Percentiles rank a stretch among this genome's conserved stretches.
These are phyloP conservation scores for Pteria penguin DNA, from an alignment of 2,888 invertebrate genomes.

Conservation along the genomic window DNA sequence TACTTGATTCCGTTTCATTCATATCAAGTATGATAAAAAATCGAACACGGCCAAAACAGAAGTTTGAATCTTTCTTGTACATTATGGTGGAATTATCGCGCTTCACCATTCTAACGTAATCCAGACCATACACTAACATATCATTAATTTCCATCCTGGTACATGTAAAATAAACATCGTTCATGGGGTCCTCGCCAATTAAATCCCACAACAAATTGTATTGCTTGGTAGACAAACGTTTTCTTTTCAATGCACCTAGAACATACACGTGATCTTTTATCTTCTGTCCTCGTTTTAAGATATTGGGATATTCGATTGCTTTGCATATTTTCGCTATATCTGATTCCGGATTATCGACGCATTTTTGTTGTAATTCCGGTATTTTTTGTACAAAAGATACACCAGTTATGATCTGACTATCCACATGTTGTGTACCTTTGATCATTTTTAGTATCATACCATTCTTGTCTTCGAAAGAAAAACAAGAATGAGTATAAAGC, in stretches of 20 bases:
- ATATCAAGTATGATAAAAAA: constrained; percentile 11
- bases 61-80: background rate
- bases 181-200: constrained; percentile 26
- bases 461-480: constrained; percentile 52
- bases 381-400: constrained; percentile 49
- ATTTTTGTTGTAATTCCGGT: constrained; percentile 46
- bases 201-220: background rate
- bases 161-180: background rate
- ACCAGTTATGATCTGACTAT: constrained; percentile 49
- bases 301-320: constrained; percentile 37
- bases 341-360: constrained; percentile 35
- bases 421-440: constrained; percentile 48
- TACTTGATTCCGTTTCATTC: background rate
- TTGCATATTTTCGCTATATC: constrained; percentile 32
- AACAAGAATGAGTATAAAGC: constrained; percentile 49
- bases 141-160: background rate
- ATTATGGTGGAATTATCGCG: constrained; percentile 34
- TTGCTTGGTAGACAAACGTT: constrained; percentile 32
- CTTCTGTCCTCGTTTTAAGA: constrained; percentile 31
- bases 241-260: constrained; percentile 35
- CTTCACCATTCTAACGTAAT: constrained; percentile 42
- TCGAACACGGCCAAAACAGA: background rate
- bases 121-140: background rate
- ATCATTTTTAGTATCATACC: constrained; percentile 45
- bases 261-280: constrained; percentile 31